Evolutionary conservation across 2,888 invertebrate genomes (phyloP).

Genomic region (Drosophila flavopinicola): DNA sequence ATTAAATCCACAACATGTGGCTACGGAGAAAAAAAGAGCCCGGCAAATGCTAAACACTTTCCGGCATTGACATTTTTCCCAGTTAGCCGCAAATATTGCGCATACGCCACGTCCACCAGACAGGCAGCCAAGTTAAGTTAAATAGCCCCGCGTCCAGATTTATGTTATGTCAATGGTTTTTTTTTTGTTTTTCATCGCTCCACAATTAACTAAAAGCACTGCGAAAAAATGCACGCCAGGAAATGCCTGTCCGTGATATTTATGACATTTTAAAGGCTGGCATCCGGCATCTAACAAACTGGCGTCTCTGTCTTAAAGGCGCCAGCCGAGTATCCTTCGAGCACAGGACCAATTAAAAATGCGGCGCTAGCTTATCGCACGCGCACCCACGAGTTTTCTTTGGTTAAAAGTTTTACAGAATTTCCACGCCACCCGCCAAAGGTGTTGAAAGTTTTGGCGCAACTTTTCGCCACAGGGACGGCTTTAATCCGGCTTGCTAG

Average conservation of each 20-base stretch:
- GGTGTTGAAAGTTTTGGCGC: conserved; percentile 53
- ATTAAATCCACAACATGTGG: conserved; percentile 67
- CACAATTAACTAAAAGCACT: conserved; percentile 56
- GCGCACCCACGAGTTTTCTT: conserved; percentile 66
- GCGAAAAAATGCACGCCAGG: conserved; percentile 40
- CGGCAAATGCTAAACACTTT: conserved; percentile 70
- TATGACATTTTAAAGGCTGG: conserved; percentile 69
- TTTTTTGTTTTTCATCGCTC: conserved; percentile 8
- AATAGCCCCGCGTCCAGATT: conserved; percentile 34
- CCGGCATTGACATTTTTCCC: conserved; percentile 74
- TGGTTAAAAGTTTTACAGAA: conserved; percentile 59
- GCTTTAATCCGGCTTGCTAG: conserved; percentile 70
- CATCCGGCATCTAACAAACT: conserved; percentile 33
- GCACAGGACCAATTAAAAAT: conserved; percentile 70
- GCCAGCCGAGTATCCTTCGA: conserved; percentile 3
- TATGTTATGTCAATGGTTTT: conserved; percentile 45
- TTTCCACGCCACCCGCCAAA: conserved; percentile 39
- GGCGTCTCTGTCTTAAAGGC: conserved; percentile 37
- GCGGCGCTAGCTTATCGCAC: conserved; percentile 73
- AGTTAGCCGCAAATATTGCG: conserved; percentile 60
- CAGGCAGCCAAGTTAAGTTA: conserved; percentile 14
- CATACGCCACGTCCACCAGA: conserved; percentile 61
- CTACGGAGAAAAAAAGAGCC: conserved; percentile 17
- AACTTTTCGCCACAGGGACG: conserved; percentile 38
- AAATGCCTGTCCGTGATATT: conserved; percentile 60